Evolutionary conservation across 2,888 invertebrate species (phyloP), one percentile per base, ranked within the genome.

Genomic region (Calameuta filiformis): DNA sequence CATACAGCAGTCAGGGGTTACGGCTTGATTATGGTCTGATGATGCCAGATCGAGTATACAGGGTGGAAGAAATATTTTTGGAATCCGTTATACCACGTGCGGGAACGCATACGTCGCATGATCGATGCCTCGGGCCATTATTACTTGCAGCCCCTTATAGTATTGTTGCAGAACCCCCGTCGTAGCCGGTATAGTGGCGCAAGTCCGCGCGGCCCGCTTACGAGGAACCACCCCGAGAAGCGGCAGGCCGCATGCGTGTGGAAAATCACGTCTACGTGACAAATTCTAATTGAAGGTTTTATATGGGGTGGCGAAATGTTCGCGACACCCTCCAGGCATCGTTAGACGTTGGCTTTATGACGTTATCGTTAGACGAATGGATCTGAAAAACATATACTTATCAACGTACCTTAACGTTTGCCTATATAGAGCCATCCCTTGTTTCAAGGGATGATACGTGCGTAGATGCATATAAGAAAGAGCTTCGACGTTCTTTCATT

Each of bases 81-180:
- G 71, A 34, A 73, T 30, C 40, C 77, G 75, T 71, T 78, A 75
- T 78, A 76, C 78, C 35, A 30, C 68, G 69, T 11, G 56, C 30
- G n/a, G 78, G 78, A 69, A 76, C 77, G 75, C 78, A 81, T 76
- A 74, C 77, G 82, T 81, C 73, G 81, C 83, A 88, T 89, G 89
- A 90, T 89, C 86, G 88, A 88, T 89, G 90, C 89, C 87, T 81
- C 83, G 77, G 86, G 89, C 88, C 87, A 89, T 89, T 89, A 90
- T 90, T 90, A 89, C 87, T 87, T 79, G 83, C 85, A 85, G 85
- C 84, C 86, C 86, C 86, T 85, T 85, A 83, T 83, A 84, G 85
- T 85, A 86, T 88, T 87, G 86, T 87, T 86, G 82, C 79, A 79
- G 80, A 83, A 84, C 87, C 87, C 79, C 80, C 68, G 75, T 76